Base-by-base conservation (phyloP, 2,888 invertebrate genomes). In the Zaprionus obscuricornis region DNA sequence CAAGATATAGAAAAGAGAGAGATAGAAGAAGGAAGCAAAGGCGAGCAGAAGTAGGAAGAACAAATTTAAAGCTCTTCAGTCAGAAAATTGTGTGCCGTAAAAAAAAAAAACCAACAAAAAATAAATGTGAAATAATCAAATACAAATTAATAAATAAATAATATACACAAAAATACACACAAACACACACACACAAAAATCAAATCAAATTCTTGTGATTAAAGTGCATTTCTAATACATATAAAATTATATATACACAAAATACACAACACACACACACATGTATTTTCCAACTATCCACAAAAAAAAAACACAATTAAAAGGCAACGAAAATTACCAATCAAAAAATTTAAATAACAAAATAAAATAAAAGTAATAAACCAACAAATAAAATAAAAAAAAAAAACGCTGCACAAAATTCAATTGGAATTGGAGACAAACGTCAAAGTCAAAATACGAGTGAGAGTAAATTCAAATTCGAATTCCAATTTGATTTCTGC, bases 141-240 rank as follows among this genome's bases (percentile, higher is more conserved):
- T 31, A 62, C 33, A 46, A 58, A 54, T 26, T 40, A 65, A 65
- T 39, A 55, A 52, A 58, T 34, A 18, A 33, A 22, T 16, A 42
- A 50, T 16, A 50, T 22, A 45, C 31, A 49, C 10, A 43, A 39
- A 57, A 7, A 50, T 17, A 60, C 18, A 50, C 14, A 47, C 5
- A 43, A 3, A 58, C 18, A 69, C 20, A 37, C 8, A 62, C 20
- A 67, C 62, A 51, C 29, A 47, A 50, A 71, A 67, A 60, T 64
- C 64, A 64, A 74, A 85, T 85, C 74, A 66, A 85, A 81, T 82
- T 86, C 76, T 82, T 82, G 86, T 82, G 82, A 82, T 82, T 86
- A 86, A 82, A 82, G 86, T 86, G 82, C 82, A 82, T 82, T 82
- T 82, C 85, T 86, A 74, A 74, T 58, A 77, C 55, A 76, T 56